These are phyloP conservation scores for Dendroctonus valens DNA, from an alignment of 1,140 invertebrate genomes.

Conservation along the genomic window DNA sequence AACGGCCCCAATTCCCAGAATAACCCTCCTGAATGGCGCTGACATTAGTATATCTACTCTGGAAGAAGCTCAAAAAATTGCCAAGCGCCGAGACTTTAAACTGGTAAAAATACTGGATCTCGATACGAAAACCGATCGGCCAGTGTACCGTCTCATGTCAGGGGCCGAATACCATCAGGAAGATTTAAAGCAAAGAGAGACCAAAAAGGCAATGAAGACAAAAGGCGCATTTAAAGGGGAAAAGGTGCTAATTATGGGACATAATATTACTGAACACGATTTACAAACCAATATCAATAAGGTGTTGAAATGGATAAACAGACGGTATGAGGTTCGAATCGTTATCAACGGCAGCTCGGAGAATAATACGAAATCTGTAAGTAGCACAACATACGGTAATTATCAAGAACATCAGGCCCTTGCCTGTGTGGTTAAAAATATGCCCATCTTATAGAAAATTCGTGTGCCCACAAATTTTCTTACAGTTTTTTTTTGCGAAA, in stretches of 20 bases:
- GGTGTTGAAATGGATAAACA: conserved; percentile 61
- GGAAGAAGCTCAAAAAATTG: conserved; percentile 61
- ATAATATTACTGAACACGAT: conserved; percentile 64
- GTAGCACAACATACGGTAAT: conserved; percentile 36
- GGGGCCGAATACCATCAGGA: conserved; percentile 46
- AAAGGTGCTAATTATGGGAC: conserved; percentile 60
- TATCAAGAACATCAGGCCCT: neutral
- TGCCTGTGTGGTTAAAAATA: no score
- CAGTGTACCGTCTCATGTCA: conserved; percentile 60
- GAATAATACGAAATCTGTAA: conserved; percentile 53
- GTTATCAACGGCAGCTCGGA: conserved; percentile 55
- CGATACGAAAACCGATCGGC: conserved; percentile 60
- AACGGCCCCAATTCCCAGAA: conserved; percentile 41
- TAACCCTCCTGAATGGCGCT: conserved; percentile 45
- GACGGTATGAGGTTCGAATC: conserved; percentile 61
- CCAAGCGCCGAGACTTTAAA: conserved; percentile 62
- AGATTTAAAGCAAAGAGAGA: conserved; percentile 48
- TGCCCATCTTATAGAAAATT: neutral
- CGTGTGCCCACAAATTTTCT: no score
- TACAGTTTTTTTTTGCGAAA: no score
- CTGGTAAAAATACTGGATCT: conserved; percentile 63
- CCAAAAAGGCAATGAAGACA: conserved; percentile 41
- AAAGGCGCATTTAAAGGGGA: conserved; percentile 52
- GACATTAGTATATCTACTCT: conserved; percentile 45
- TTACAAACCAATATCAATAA: conserved; percentile 60